Evolutionary conservation across 2,888 invertebrate species (phyloP).

Genomic region (Biston betularia): DNA sequence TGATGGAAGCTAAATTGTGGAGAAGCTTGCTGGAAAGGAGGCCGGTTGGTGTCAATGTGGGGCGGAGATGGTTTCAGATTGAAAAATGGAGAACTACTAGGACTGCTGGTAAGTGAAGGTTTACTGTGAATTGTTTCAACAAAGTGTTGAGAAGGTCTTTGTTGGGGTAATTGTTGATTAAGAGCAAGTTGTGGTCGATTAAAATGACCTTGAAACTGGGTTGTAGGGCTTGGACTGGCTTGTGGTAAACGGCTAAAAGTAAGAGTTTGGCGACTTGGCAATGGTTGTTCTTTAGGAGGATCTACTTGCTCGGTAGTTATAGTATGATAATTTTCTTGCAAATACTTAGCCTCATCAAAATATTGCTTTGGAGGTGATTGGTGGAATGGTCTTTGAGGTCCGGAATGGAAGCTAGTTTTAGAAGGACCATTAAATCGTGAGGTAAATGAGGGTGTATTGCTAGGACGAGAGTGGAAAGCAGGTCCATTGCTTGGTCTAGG

Average conservation of each 20-base stretch:
- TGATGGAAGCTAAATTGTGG: constrained; percentile 81
- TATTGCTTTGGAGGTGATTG: constrained; percentile 69
- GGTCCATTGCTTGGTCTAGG: constrained; percentile 68
- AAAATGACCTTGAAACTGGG: constrained; percentile 73
- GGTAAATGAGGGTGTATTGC: constrained; percentile 63
- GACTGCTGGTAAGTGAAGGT: constrained; percentile 66
- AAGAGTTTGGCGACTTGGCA: constrained; percentile 69
- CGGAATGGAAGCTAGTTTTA: constrained; percentile 77
- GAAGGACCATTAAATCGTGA: constrained; percentile 76
- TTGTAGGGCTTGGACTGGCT: constrained; percentile 67
- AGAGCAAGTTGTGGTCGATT: constrained; percentile 68
- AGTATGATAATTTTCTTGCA: constrained; percentile 84
- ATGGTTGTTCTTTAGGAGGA: constrained; percentile 73
- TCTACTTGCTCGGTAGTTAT: constrained; percentile 82
- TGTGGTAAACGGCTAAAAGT: constrained; percentile 66
- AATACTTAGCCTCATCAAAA: constrained; percentile 82
- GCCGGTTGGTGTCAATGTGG: constrained; percentile 73
- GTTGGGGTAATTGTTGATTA: constrained; percentile 83
- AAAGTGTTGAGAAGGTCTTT: constrained; percentile 72
- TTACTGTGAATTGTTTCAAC: constrained; percentile 64
- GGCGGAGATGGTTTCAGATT: constrained; percentile 81
- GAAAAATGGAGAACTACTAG: constrained; percentile 75
- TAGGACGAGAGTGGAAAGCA: constrained; percentile 68
- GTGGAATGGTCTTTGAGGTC: constrained; percentile 84
- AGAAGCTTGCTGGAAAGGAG: constrained; percentile 73